These are phyloP conservation scores for Electrona antarctica DNA, from an alignment of 2,113 vertebrate species.

Conservation along the genomic window DNA sequence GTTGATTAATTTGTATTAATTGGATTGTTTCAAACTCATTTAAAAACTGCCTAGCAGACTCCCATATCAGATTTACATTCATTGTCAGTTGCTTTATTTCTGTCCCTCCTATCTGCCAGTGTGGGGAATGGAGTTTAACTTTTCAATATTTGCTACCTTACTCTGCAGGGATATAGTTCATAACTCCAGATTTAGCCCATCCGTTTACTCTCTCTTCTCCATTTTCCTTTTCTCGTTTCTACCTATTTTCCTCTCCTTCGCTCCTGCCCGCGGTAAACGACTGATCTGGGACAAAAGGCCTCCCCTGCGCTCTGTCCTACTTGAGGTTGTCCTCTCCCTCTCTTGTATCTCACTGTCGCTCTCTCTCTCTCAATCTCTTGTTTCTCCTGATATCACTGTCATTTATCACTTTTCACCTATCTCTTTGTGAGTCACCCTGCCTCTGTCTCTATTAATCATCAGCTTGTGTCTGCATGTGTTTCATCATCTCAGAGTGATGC, in stretches of 20 bases:
- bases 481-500: conserved; percentile 32
- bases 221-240: conserved; percentile 32
- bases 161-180: conserved; percentile 56
- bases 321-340: conserved; percentile 66
- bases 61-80: conserved; percentile 16
- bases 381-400: conserved; percentile 2
- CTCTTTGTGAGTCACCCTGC: conserved; percentile 12
- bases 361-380: conserved; percentile 16
- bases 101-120: conserved; percentile 35
- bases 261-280: conserved; percentile 59
- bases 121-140: conserved; percentile 36
- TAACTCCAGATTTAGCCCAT: conserved; percentile 67
- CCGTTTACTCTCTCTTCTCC: conserved; percentile 49
- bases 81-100: conserved; percentile 26
- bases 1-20: too few species aligned
- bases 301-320: conserved; percentile 82
- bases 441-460: conserved; percentile 30
- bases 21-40: too few species aligned
- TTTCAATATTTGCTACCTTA: conserved; percentile 55
- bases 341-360: conserved; percentile 42
- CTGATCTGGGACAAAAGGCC: conserved; percentile 79
- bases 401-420: conserved; percentile 34
- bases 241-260: conserved; percentile 48
- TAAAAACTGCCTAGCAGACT: conserved; percentile 12
- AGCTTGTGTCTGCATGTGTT: conserved; percentile 15